Percentiles rank a stretch among this genome's conserved stretches.
These are phyloP conservation scores for Heliconius charithonia DNA, from an alignment of 2,888 invertebrate species.

Conservation along the genomic window DNA sequence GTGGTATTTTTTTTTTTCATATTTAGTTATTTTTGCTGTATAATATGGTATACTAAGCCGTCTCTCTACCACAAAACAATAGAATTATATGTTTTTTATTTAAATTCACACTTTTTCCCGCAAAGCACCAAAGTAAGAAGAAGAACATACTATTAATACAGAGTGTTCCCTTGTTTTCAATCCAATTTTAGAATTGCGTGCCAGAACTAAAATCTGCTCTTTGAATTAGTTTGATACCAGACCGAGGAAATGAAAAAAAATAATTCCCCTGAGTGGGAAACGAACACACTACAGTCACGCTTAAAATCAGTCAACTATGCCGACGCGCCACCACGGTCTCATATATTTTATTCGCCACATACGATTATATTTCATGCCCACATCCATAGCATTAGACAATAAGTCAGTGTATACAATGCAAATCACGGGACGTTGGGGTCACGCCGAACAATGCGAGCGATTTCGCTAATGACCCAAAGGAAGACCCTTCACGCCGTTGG, in stretches of 20 bases:
- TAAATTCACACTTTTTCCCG: no score
- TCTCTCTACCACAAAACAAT: no score
- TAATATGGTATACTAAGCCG: no score
- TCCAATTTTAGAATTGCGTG: no score
- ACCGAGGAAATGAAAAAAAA: background rate
- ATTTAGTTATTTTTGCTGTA: no score
- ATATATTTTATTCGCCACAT: slow-evolving; percentile 1
- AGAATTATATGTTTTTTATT: no score
- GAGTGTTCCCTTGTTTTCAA: no score
- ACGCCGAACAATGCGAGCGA: slow-evolving; percentile 31
- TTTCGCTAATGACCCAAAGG: slow-evolving; percentile 28
- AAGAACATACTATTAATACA: no score
- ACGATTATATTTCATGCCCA: background rate
- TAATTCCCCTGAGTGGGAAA: background rate
- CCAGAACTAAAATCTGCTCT: background rate
- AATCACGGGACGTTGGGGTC: slow-evolving; percentile 27
- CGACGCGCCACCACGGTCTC: background rate
- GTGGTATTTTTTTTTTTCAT: no score
- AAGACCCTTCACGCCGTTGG: slow-evolving; percentile 27
- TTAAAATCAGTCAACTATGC: background rate
- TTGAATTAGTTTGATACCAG: background rate
- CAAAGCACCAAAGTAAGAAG: no score
- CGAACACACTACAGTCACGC: no score
- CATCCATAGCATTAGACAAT: slow-evolving; percentile 25
- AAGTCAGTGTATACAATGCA: slow-evolving; percentile 32